These are phyloP conservation scores for Eremobia ochroleuca DNA, from an alignment of 2,888 invertebrate genomes.

Conservation along the genomic window DNA sequence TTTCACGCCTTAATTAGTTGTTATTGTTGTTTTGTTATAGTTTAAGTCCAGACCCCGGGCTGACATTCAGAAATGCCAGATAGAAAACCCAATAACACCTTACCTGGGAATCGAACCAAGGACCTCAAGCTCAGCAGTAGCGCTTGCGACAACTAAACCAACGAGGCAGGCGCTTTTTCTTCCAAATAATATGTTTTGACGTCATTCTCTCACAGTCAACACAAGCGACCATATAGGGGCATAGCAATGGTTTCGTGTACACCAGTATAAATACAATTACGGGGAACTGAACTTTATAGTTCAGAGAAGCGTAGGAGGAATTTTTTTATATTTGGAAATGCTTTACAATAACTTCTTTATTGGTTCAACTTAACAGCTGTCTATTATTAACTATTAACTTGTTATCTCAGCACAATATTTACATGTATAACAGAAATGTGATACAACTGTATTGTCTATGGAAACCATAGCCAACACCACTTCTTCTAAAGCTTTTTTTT, in stretches of 20 bases:
- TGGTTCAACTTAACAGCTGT: slow-evolving; percentile 54
- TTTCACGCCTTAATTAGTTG: too few relatives aligned
- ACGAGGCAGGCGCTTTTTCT: not conserved
- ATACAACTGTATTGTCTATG: slow-evolving; percentile 3
- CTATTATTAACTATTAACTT: not conserved
- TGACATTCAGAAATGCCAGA: not conserved
- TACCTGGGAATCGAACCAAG: not conserved
- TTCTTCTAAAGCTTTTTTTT: not conserved
- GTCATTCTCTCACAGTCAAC: slow-evolving; percentile 27
- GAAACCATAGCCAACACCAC: slow-evolving; percentile 22
- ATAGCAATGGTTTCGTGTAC: slow-evolving; percentile 61
- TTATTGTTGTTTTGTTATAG: too few relatives aligned
- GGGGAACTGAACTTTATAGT: slow-evolving; percentile 55
- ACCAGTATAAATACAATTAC: slow-evolving; percentile 68
- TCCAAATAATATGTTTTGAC: not conserved
- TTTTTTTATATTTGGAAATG: slow-evolving; percentile 54
- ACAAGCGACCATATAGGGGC: slow-evolving; percentile 51
- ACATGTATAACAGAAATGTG: slow-evolving; percentile 10
- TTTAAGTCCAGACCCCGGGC: too few relatives aligned
- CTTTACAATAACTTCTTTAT: slow-evolving; percentile 43
- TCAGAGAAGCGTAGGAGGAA: slow-evolving; percentile 53
- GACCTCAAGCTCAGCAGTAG: not conserved
- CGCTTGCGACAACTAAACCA: not conserved
- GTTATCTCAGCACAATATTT: slow-evolving; percentile 18
- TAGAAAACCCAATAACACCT: not conserved